Percentiles rank a stretch among this genome's conserved stretches.
Evolutionary conservation across 2,113 vertebrate genomes (phyloP).

Genomic region (Coreoperca whiteheadi): DNA sequence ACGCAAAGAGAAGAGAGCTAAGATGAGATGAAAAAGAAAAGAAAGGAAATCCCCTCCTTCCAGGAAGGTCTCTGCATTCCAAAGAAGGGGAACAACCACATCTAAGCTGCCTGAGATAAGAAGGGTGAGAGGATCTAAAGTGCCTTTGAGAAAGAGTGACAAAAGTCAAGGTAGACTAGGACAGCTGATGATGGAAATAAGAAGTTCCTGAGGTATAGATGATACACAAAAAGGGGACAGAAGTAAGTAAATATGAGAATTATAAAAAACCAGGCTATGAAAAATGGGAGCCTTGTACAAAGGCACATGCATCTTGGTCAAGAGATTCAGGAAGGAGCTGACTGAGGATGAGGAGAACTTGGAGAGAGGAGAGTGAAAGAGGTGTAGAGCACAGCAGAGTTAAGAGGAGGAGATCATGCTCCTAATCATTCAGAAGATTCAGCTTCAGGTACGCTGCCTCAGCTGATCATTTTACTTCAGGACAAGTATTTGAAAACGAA

Average conservation of each 20-base stretch:
- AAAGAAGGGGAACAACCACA: slow-evolving; percentile 17
- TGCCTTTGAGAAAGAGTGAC: not conserved
- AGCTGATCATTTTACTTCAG: slow-evolving; percentile 1
- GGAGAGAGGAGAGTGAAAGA: not conserved
- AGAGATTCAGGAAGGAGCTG: not conserved
- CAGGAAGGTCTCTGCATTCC: not conserved
- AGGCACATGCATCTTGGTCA: not conserved
- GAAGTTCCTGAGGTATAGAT: slow-evolving; percentile 17
- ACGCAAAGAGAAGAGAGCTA: not conserved
- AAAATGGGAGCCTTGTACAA: not conserved
- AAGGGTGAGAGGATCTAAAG: slow-evolving; percentile 44
- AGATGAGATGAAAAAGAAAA: slow-evolving; percentile 9
- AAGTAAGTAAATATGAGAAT: slow-evolving; percentile 12
- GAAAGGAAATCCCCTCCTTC: slow-evolving; percentile 16
- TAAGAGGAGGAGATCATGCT: not conserved
- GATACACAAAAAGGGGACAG: not conserved
- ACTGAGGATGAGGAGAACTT: slow-evolving; percentile 16
- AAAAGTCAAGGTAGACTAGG: slow-evolving; percentile 16
- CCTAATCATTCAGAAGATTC: not conserved
- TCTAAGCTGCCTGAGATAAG: slow-evolving; percentile 27
- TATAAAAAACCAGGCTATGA: not conserved
- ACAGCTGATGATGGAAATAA: slow-evolving; percentile 10
- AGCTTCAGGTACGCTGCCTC: not conserved
- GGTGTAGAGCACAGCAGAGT: too few species aligned
- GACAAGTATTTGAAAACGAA: not conserved